phyloP scores from a whole-genome alignment of 2,113 vertebrate genomes.

The Misgurnus anguillicaudatus region DNA sequence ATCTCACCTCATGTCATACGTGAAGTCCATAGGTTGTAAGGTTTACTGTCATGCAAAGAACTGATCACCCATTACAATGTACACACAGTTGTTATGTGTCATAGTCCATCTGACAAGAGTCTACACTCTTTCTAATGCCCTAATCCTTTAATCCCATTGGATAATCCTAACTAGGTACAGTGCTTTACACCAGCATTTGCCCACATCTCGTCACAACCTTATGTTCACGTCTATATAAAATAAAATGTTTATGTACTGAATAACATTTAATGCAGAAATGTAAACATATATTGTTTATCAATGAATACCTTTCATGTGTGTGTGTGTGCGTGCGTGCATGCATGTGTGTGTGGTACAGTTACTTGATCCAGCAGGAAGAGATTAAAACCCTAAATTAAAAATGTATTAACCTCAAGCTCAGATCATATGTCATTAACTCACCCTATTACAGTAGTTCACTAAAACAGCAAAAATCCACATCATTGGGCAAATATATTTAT shows the following conservation, averaged over 20 bases:
- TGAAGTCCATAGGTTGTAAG: background rate
- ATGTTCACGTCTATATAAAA: background rate
- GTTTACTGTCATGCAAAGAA: background rate
- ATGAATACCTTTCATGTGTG: slow-evolving; percentile 2
- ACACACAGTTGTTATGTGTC: slow-evolving; percentile 11
- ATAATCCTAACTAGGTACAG: slow-evolving; percentile 70
- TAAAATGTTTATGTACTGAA: background rate
- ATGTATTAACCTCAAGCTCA: slow-evolving; percentile 35
- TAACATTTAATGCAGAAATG: background rate
- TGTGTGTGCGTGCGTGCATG: background rate
- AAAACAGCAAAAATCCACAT: background rate
- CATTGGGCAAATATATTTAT: background rate
- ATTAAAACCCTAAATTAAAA: slow-evolving; percentile 43
- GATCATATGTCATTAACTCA: slow-evolving; percentile 25
- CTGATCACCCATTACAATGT: background rate
- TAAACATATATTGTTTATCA: background rate
- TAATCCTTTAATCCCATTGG: slow-evolving; percentile 77
- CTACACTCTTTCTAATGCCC: slow-evolving; percentile 59
- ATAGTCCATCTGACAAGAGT: background rate
- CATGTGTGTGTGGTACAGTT: slow-evolving; percentile 2
- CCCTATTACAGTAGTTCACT: background rate
- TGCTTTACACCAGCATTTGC: slow-evolving; percentile 59
- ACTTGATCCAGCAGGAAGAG: slow-evolving; percentile 46
- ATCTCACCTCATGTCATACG: background rate
- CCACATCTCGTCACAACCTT: background rate